A percentile compares a stretch with the other conserved stretches of the same genome.
These are phyloP conservation scores for Microctenopoma lineatum DNA, from an alignment of 2,797 vertebrate genomes.

Conservation along the genomic window DNA sequence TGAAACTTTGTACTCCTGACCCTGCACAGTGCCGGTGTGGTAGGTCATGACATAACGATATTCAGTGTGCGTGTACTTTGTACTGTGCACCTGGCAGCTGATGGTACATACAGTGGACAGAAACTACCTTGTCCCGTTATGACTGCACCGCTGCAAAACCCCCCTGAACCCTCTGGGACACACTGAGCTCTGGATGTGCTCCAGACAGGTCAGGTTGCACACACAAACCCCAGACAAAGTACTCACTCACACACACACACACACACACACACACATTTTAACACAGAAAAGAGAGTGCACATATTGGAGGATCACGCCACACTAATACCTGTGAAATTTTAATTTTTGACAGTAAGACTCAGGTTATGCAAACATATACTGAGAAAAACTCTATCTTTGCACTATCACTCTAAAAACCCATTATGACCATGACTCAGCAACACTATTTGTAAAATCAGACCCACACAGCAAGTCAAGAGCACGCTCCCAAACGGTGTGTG, in stretches of 20 bases:
- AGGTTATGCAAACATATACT: constrained; percentile 3
- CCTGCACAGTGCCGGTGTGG: not conserved
- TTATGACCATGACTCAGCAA: constrained; percentile 1
- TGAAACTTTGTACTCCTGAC: constrained; percentile 44
- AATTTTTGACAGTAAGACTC: not conserved
- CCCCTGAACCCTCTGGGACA: constrained; percentile 72
- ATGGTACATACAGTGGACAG: constrained; percentile 65
- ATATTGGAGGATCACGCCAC: not conserved
- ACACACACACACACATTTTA: not conserved
- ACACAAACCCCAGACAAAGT: constrained; percentile 7
- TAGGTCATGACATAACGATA: constrained; percentile 35
- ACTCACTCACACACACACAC: too few relatives aligned
- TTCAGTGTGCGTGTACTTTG: constrained; percentile 2
- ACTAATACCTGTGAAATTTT: not conserved
- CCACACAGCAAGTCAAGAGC: not conserved
- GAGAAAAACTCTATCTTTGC: constrained; percentile 8
- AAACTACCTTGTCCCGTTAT: constrained; percentile 73
- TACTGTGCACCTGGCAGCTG: constrained; percentile 79
- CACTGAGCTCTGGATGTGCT: constrained; percentile 43
- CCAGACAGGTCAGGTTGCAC: constrained; percentile 46
- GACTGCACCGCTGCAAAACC: constrained; percentile 72
- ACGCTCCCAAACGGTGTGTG: not conserved
- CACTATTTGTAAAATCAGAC: not conserved
- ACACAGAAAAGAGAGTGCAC: not conserved
- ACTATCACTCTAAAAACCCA: constrained; percentile 5